Conservation (phyloP, 1,140 invertebrate genomes). For the Coelopa frigida region DNA sequence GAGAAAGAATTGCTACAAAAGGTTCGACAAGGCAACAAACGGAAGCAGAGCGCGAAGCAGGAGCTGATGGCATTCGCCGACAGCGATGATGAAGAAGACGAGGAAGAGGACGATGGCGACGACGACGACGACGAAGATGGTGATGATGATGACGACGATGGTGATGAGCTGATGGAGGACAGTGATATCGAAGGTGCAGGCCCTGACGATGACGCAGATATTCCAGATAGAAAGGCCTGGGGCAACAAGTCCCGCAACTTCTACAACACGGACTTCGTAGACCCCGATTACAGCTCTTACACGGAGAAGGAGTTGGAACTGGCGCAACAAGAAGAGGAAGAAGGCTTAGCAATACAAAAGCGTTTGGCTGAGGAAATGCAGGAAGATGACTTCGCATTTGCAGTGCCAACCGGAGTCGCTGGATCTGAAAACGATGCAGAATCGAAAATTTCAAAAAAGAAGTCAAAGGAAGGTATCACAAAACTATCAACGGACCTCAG, state of each 20-base stretch:
- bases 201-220: conserved; percentile 57
- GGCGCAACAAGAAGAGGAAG: conserved; percentile 76
- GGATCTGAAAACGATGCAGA: conserved; percentile 27
- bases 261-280: conserved; percentile 82
- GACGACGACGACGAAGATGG: conserved; percentile 42
- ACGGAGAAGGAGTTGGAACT: conserved; percentile 61
- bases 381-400: conserved; percentile 67
- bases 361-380: conserved; percentile 69
- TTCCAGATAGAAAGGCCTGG: conserved; percentile 79
- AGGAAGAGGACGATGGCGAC: conserved; percentile 48
- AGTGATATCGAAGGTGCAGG: conserved; percentile 68
- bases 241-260: conserved; percentile 70
- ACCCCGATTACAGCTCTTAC: conserved; percentile 73
- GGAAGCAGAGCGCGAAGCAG: conserved; percentile 51
- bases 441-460: conserved; percentile 33
- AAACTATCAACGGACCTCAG: conserved; percentile 65
- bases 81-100: conserved; percentile 42
- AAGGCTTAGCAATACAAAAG: conserved; percentile 74
- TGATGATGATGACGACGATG: conserved; percentile 47
- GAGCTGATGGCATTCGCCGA: conserved; percentile 58
- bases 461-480: conserved; percentile 46
- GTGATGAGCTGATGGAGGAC: conserved; percentile 46
- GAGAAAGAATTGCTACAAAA: conserved; percentile 58
- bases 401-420: conserved; percentile 6
- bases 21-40: conserved; percentile 48